These are phyloP conservation scores for Polypterus bichir DNA, from an alignment of 2,113 vertebrate species.

Conservation along the genomic window DNA sequence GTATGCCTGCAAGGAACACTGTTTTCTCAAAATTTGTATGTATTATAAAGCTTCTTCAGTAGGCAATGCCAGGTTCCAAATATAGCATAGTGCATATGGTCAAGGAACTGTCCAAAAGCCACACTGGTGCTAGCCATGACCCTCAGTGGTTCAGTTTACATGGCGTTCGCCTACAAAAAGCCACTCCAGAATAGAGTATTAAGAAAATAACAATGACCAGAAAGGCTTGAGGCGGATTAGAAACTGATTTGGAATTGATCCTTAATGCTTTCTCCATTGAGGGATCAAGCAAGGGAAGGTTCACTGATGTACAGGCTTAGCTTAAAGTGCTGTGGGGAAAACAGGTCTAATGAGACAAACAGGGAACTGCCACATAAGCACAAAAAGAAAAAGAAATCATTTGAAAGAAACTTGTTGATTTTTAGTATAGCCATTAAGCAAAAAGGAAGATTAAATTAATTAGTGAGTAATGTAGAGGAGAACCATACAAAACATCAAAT, in stretches of 20 bases:
- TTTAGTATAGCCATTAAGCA: too few relatives aligned
- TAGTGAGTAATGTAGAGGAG: too few relatives aligned
- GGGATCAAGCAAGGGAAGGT: neutral
- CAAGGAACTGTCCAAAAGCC: too few relatives aligned
- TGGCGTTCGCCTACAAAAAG: neutral
- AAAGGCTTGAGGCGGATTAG: conserved; percentile 3
- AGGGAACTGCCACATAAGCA: neutral
- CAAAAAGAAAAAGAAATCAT: neutral
- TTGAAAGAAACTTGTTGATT: neutral
- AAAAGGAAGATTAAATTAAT: too few relatives aligned
- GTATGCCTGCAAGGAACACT: too few relatives aligned
- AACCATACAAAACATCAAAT: too few relatives aligned
- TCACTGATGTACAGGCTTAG: neutral
- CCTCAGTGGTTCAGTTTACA: neutral
- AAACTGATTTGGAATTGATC: conserved; percentile 4
- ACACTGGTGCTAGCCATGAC: neutral
- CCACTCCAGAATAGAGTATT: neutral
- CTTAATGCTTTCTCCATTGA: neutral
- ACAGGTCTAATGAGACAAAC: neutral
- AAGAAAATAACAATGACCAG: neutral
- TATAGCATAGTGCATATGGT: too few relatives aligned
- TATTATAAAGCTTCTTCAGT: too few relatives aligned
- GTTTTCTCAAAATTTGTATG: too few relatives aligned
- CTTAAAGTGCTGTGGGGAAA: neutral
- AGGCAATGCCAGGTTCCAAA: too few relatives aligned